Evolutionary conservation across 2,888 invertebrate species (phyloP).

Genomic region (Buathra laborator): DNA sequence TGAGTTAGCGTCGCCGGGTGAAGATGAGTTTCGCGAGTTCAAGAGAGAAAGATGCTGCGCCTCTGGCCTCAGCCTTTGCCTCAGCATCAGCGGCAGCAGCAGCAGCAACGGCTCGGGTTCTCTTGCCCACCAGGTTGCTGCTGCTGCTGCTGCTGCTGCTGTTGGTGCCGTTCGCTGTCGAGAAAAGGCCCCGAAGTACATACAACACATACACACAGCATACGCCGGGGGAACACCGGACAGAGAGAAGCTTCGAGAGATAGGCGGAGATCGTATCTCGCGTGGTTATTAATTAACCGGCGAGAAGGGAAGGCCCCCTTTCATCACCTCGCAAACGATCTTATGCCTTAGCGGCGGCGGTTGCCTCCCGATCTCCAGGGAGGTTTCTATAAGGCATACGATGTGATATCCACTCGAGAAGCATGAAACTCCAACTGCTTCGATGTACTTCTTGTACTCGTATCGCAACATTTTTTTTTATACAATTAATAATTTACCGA

Average conservation of each 20-base stretch:
- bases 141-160: conserved; percentile 74
- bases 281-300: conserved; percentile 84
- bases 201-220: conserved; percentile 26
- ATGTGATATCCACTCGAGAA: conserved; percentile 27
- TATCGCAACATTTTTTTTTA: conserved; percentile 22
- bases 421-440: conserved; percentile 7
- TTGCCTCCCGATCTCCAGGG: conserved; percentile 56
- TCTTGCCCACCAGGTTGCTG: conserved; percentile 80
- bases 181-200: conserved; percentile 44
- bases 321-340: conserved; percentile 83
- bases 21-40: conserved; percentile 39
- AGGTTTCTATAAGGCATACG: conserved; percentile 41
- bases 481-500: not conserved
- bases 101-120: conserved; percentile 62
- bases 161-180: conserved; percentile 72
- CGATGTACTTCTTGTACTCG: not conserved
- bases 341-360: conserved; percentile 66
- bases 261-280: conserved; percentile 84
- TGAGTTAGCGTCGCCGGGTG: conserved; percentile 48
- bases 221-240: conserved; percentile 45
- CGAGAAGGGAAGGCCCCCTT: conserved; percentile 84
- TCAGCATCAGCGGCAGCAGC: conserved; percentile 43
- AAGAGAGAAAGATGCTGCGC: conserved; percentile 33
- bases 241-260: conserved; percentile 77
- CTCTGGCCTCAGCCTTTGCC: conserved; percentile 28